Evolutionary conservation across 2,888 invertebrate species (phyloP), one percentile per base, ranked within the genome.

Genomic region (Tromatobia lineatoria): DNA sequence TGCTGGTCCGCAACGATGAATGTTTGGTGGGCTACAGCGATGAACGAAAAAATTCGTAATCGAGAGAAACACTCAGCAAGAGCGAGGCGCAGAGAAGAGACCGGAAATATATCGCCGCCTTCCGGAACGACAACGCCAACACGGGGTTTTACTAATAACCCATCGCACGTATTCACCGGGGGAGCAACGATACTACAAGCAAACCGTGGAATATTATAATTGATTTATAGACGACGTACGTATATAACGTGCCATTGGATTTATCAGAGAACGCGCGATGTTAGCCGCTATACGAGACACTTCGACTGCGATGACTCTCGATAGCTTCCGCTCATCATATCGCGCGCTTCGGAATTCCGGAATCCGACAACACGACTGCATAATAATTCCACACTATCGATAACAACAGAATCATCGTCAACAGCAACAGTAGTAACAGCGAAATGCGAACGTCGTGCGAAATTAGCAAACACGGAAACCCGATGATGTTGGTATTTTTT

Each of bases 191-290:
- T 93, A 84, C 85, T 91, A 93, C 90, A 91, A 93, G 91, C 93
- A 91, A 93, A 93, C 92, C 93, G 91, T 93, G 93, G 93, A 93
- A 93, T 93, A 93, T 93, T 93, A 93, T 93, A 93, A 93, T 93
- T 93, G 93, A 93, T 93, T 93, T 93, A 93, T 93, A 78, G 83
- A 50, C 80, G 50, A 79, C 69, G 80, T 50, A 78, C 52, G 50
- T 66, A 54, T 42, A 52, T 61, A 70, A 85, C 70, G 70, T 67
- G 64, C 85, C 70, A 89, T 89, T 90, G 91, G 89, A 93, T 93
- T 93, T 93, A 92, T 93, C 93, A 91, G 91, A 90, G 88, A 87
- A 89, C 89, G 87, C 88, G 73, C 71, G 78, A 80, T 54, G 67
- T 66, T 59, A 66, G 69, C 69, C 61, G 77, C 70, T 80, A 71